Conservation (phyloP, 2,888 invertebrate genomes). For the Hipparchia sbordonii region DNA sequence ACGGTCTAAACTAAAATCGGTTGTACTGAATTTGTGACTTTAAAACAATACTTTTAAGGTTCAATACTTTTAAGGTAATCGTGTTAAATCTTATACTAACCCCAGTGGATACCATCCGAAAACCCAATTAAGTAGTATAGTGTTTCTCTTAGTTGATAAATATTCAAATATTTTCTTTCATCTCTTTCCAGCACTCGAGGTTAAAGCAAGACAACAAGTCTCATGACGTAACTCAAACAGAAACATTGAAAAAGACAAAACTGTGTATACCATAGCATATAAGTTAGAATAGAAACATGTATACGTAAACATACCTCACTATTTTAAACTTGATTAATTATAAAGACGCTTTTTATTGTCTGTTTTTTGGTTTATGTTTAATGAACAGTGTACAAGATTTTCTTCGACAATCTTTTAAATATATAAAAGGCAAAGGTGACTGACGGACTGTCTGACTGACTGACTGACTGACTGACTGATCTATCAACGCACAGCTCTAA, state of each 20-base stretch:
- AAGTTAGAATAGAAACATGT: slow-evolving; percentile 73
- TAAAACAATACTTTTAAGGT: too few species aligned
- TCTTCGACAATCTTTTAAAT: not conserved
- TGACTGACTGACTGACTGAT: too few species aligned
- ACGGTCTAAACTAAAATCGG: too few species aligned
- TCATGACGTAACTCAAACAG: slow-evolving; percentile 34
- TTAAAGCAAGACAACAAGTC: slow-evolving; percentile 32
- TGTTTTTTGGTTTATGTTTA: slow-evolving; percentile 8
- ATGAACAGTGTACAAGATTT: slow-evolving; percentile 16
- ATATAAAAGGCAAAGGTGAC: too few species aligned
- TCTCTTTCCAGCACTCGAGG: slow-evolving; percentile 30
- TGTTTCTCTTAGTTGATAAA: not conserved
- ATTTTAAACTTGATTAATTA: slow-evolving; percentile 57
- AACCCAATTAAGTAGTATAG: too few species aligned
- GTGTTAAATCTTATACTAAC: too few species aligned
- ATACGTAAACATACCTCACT: slow-evolving; percentile 86
- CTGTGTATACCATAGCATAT: slow-evolving; percentile 66
- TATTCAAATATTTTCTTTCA: not conserved
- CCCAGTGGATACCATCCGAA: too few species aligned
- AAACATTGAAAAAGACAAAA: slow-evolving; percentile 53
- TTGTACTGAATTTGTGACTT: too few species aligned
- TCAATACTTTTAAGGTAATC: too few species aligned
- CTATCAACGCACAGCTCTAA: too few species aligned
- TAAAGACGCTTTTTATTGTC: slow-evolving; percentile 35
- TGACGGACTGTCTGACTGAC: too few species aligned